A percentile compares a stretch with the other conserved stretches of the same genome.
Evolutionary conservation across 2,113 vertebrate genomes (phyloP).

Genomic region (Gavialis gangeticus): DNA sequence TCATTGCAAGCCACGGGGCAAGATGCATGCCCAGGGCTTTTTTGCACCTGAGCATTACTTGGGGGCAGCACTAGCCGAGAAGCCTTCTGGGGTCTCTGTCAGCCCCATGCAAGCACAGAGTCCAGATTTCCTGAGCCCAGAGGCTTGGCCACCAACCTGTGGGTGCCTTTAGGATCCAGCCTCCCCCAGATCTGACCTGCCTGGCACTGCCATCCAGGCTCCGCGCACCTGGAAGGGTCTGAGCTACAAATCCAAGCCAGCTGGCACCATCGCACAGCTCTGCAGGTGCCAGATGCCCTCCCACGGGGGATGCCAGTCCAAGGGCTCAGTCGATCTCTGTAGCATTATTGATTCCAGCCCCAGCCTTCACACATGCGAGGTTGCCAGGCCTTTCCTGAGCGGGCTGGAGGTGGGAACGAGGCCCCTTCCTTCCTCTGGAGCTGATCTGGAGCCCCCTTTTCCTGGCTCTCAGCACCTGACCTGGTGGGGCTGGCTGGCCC

Average conservation of each 20-base stretch:
- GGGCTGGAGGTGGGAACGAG: accelerated
- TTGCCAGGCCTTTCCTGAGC: neutral
- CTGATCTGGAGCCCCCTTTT: neutral
- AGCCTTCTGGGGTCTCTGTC: neutral
- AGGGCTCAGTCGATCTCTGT: neutral
- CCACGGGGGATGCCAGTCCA: neutral
- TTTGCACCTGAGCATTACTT: neutral
- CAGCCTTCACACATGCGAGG: accelerated
- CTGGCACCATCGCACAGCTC: neutral
- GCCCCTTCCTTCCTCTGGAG: accelerated
- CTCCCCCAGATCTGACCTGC: neutral
- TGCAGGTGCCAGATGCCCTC: neutral
- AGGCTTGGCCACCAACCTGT: no score
- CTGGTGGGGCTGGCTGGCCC: neutral
- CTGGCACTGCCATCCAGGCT: neutral
- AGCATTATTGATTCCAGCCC: neutral
- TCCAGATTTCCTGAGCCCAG: no score
- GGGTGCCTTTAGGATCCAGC: neutral
- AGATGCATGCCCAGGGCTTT: neutral
- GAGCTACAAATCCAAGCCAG: neutral
- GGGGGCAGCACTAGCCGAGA: neutral
- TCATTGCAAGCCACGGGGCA: neutral
- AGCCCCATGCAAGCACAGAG: neutral
- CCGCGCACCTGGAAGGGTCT: neutral
- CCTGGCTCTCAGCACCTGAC: neutral